Base-by-base conservation (phyloP, 1,140 invertebrate species). In the Adelges cooleyi region DNA sequence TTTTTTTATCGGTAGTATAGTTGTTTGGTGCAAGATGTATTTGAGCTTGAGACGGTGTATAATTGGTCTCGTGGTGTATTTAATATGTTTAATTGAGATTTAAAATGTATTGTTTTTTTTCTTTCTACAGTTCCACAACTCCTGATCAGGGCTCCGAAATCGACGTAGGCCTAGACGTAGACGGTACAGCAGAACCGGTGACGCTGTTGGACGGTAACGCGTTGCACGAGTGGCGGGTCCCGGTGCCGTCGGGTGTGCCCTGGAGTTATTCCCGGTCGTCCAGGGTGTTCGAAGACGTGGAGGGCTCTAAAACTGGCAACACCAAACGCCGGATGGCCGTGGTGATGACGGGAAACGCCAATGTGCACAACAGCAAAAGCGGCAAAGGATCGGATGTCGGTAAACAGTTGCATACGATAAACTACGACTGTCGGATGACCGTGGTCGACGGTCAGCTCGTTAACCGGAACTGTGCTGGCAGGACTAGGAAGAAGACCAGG, bases 211-310 rank as follows among this genome's bases (percentile, higher is more conserved):
- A 44, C n/a, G 23, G n/a, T 11, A 59, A 44, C 20, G 20, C 33
- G 23, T 27, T 59, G n/a, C 53, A 25, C 4, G 23, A 59, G 15
- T 59, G 53, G 53, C 36, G 6, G 36, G 36, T 15, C 20, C 22
- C n/a, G n/a, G 9, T 54, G 42, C 52, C 38, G 1, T 2, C 44
- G 5, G 20, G 23, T 2, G n/a, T 15, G 9, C 56, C 56, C 1
- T 62, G 56, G 56, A 62, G 56, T 13, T 62, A 62, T 22, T 48
- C 56, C 0, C 18, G 56, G 18, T 29, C 44, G 0, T 62, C 56
- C 1, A 20, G 40, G 25, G 25, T 62, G 2, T 46, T 48, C 3
- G 42, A 62, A 20, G 13, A 46, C 10, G 27, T 44, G 18, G 23
- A 10, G 11, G 23, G 29, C 5, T 11, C 29, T 5, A 11, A 33